phyloP scores from a whole-genome alignment of 1,140 invertebrate genomes.

The Drosophila pachea region DNA sequence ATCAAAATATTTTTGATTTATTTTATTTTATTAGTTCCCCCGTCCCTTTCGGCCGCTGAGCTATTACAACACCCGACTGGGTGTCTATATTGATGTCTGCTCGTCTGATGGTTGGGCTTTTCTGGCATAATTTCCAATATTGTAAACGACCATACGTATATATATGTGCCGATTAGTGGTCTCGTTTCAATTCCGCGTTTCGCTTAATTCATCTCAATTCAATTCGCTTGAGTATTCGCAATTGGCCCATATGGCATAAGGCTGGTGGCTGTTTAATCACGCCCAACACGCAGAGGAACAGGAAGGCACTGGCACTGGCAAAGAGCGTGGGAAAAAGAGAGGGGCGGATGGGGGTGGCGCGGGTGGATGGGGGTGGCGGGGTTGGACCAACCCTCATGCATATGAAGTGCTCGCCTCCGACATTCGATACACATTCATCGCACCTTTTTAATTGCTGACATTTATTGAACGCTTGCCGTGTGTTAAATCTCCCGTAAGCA shows the following conservation, averaged over 20 bases:
- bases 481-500: conserved; percentile 70
- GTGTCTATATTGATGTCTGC: neutral
- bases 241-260: conserved; percentile 10
- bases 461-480: conserved; percentile 62
- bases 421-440: conserved; percentile 63
- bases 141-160: conserved; percentile 19
- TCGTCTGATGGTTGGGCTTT: neutral
- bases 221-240: conserved; percentile 24
- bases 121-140: conserved; percentile 13
- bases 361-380: too few relatives aligned
- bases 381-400: conserved; percentile 6
- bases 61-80: neutral
- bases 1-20: conserved; percentile 6
- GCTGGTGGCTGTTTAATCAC: conserved; percentile 37
- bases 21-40: neutral
- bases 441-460: conserved; percentile 75
- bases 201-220: neutral
- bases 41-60: too few relatives aligned
- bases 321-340: neutral
- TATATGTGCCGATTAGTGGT: conserved; percentile 20
- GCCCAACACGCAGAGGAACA: conserved; percentile 25
- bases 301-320: too few relatives aligned
- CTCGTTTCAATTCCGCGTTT: conserved; percentile 27
- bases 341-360: too few relatives aligned
- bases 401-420: conserved; percentile 14